Evolutionary conservation across 2,888 invertebrate species (phyloP), one percentile per base, ranked within the genome.

Genomic region (Coenonympha arcania): DNA sequence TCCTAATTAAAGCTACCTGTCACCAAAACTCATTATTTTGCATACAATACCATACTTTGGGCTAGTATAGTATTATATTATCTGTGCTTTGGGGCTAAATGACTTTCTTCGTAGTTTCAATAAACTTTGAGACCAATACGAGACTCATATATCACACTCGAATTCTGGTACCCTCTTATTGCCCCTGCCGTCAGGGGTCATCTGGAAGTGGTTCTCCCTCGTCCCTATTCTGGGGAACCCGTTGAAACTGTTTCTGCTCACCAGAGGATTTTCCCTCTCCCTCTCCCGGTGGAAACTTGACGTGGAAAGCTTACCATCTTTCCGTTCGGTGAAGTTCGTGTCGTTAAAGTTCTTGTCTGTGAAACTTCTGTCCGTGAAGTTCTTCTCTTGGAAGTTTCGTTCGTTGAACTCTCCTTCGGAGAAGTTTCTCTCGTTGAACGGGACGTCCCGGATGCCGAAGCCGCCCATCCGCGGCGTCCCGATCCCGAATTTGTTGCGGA

Each of bases 101-200:
- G 13, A 22, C n/a, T 24, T 22, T 15, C 5, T 18, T 42, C 9
- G 4, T n/a, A 8, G 4, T 11, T 9, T n/a, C n/a, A n/a, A n/a
- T n/a, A n/a, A 30, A 6, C n/a, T n/a, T n/a, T 20, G 8, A 31
- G 13, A 39, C n/a, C 9, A 37, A 16, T 5, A n/a, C 16, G 24
- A 24, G 9, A 13, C 43, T 34, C 53, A 63, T 44, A 90, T 90
- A 73, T 90, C 89, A 69, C 90, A 90, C 69, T 90, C 90, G 63
- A 90, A 90, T 68, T 90, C 90, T 3, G 90, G 82, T 50, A 90
- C 89, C 64, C 90, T 83, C 54, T 87, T 87, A 63, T 80, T 87
- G n/a, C n/a, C n/a, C 24, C 84, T 72, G n/a, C 86, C 85, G 39
- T 86, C 87, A 9, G 84, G 78, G 30, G 79, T 72, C 68, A 81